Evolutionary conservation across 2,888 invertebrate genomes (phyloP).

Genomic region (Tachina lurida): DNA sequence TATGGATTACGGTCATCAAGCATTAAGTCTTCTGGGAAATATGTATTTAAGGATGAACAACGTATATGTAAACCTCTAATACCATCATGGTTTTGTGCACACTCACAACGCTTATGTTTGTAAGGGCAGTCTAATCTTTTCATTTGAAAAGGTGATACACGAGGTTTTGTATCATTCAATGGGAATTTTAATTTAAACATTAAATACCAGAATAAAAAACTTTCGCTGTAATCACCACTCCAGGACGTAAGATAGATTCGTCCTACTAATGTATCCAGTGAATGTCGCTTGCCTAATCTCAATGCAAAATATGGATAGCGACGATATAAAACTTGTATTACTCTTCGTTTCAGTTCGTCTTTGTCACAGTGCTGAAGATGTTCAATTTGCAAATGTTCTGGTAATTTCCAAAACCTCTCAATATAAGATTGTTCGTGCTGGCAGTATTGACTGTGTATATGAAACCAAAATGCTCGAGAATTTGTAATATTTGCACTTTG

Average conservation of each 20-base stretch:
- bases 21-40: no score
- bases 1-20: no score
- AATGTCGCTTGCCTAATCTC: background rate
- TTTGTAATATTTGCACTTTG: background rate
- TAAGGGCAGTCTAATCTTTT: no score
- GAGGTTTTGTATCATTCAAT: no score
- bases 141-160: no score
- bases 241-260: background rate
- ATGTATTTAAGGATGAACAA: no score
- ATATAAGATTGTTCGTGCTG: background rate
- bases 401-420: background rate
- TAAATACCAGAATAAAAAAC: no score
- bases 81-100: no score
- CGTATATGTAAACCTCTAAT: no score
- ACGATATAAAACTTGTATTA: background rate
- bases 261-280: background rate
- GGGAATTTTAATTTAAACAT: no score
- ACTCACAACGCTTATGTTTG: no score
- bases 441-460: background rate
- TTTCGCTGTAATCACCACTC: no score
- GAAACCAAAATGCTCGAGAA: background rate
- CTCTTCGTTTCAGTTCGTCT: background rate
- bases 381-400: background rate
- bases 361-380: background rate
- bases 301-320: background rate